Percentiles rank a stretch among this genome's conserved stretches.
These are phyloP conservation scores for Eupristina koningsbergeri DNA, from an alignment of 1,140 invertebrate species.

Conservation along the genomic window DNA sequence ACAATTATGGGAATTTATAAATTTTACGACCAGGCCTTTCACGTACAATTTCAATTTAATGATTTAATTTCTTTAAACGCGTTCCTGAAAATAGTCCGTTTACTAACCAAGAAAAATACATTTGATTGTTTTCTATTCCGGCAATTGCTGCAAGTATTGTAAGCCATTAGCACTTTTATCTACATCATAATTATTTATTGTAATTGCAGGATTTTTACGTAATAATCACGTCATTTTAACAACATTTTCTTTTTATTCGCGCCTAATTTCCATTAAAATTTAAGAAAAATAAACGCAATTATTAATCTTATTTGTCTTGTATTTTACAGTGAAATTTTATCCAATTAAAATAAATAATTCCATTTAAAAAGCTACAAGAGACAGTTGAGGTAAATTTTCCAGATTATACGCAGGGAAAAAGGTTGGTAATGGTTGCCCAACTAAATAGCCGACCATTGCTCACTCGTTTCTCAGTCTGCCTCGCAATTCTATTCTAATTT, in stretches of 20 bases:
- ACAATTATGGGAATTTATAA: not conserved
- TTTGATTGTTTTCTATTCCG: not conserved
- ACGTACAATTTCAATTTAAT: not conserved
- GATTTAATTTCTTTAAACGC: not conserved
- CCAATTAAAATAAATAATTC: not conserved
- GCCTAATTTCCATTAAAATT: not conserved
- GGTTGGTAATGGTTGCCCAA: not conserved
- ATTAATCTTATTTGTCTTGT: not conserved
- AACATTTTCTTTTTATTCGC: not conserved
- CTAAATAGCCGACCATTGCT: not conserved
- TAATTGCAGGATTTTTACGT: not conserved
- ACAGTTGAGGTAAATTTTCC: not conserved
- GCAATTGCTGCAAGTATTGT: not conserved
- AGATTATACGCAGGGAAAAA: not conserved
- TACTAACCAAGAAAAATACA: not conserved
- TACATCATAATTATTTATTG: not conserved
- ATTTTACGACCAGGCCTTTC: not conserved
- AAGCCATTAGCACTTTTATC: not conserved
- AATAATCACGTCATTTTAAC: not conserved
- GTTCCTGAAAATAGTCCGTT: not conserved
- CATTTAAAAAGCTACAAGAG: not conserved
- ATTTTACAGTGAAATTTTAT: not conserved
- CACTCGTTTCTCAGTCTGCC: not conserved
- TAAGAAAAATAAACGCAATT: not conserved
- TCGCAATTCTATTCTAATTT: slow-evolving; percentile 19